Conservation (phyloP, 2,797 vertebrate species). For the Coregonus suidteri region DNA sequence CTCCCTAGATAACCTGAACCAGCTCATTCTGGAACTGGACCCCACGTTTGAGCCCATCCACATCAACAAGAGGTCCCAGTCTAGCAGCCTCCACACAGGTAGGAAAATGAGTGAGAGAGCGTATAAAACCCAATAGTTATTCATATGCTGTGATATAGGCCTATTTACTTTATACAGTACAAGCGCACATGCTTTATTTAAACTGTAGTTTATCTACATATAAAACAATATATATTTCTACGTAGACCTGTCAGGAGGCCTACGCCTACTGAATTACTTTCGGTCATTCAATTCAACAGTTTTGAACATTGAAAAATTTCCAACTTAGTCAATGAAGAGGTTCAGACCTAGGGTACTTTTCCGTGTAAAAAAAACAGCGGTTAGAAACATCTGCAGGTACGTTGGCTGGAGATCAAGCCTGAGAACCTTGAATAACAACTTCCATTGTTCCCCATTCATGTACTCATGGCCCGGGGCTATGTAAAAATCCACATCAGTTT, state of each 20-base stretch:
- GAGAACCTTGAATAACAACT: background rate
- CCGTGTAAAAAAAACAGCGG: background rate
- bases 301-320: background rate
- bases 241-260: too few species aligned
- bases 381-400: background rate
- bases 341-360: constrained; percentile 1
- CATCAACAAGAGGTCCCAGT: constrained; percentile 25
- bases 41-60: constrained; percentile 83
- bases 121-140: background rate
- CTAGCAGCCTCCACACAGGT: constrained; percentile 60
- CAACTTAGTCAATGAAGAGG: background rate
- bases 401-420: background rate
- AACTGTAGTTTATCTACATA: too few species aligned
- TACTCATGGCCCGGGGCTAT: constrained; percentile 33
- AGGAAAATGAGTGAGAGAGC: constrained; percentile 6
- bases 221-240: too few species aligned
- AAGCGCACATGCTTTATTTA: too few species aligned
- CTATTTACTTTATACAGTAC: background rate
- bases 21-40: constrained; percentile 89
- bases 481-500: constrained; percentile 28
- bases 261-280: too few species aligned
- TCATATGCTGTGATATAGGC: background rate
- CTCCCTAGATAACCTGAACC: constrained; percentile 84
- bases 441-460: background rate
- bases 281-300: background rate